Base-by-base conservation (phyloP, 2,888 invertebrate species). In the Aleiodes alternator region DNA sequence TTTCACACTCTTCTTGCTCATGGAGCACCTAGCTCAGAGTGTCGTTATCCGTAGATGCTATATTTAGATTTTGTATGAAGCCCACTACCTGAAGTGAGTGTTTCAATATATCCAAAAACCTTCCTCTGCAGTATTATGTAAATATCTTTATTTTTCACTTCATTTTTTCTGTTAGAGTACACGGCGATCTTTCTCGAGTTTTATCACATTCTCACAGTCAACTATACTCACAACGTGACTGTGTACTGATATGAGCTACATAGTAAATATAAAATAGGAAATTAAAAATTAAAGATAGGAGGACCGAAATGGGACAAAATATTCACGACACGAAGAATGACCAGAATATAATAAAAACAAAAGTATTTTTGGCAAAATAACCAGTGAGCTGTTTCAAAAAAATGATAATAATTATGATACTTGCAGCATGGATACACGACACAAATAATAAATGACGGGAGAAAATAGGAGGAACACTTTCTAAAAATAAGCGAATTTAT, bases 21-120 rank as follows among this genome's bases (percentile, higher is more conserved):
- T 12, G 14, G 64, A 64, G 23, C 11, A 48, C 43, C 11, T 23
- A 16, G 48, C 64, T 48, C 48, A 23, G 64, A 64, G 48, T 43
- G 48, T 64, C 64, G 64, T 64, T 64, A 48, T 48, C 64, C 64
- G 9, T 43, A 23, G 12, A 23, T 23, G 23, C 64, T 64, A 64
- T 64, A 64, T 64, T 64, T 64, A 64, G 64, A 64, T 64, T 64
- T 48, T 14, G 23, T 64, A 7, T 16, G 1, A 61, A 48, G 64
- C 48, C 64, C 16, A 38, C 16, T 64, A 64, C 16, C 31, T 38
- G 29, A 12, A 64, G 64, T 29, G 48, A 43, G 16, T 9, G 64
- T 64, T 64, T 38, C 48, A 64, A 64, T 34, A 59, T 59, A 59
- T 59, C 59, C 38, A 34, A 59, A 14, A n/a, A 23, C 64, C 23